Conservation (phyloP, 2,113 vertebrate species). For the Aix galericulata region DNA sequence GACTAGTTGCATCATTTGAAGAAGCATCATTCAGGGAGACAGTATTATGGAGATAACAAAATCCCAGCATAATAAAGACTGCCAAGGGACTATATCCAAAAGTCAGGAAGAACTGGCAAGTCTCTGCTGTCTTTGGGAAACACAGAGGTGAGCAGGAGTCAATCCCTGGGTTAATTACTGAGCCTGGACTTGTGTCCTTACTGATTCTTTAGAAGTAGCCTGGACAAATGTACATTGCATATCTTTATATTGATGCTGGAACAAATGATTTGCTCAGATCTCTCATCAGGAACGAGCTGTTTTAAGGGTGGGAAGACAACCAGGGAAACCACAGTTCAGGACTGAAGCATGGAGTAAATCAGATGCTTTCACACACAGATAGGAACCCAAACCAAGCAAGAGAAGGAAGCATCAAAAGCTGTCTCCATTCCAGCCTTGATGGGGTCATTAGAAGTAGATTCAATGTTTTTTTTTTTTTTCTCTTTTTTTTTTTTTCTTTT, state of each 20-base stretch:
- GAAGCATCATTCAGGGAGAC: background rate
- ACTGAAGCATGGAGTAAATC: background rate
- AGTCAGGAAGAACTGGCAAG: background rate
- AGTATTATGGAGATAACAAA: background rate
- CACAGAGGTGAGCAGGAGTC: background rate
- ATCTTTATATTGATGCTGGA: background rate
- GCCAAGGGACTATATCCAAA: background rate
- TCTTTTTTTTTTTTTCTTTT: background rate
- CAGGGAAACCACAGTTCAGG: background rate
- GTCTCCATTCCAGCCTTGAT: background rate
- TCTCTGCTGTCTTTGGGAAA: background rate
- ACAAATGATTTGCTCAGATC: background rate
- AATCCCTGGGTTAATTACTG: background rate
- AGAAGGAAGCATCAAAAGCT: background rate
- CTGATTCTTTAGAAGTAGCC: background rate
- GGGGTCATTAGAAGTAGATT: background rate
- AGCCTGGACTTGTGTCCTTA: background rate
- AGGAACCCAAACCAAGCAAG: background rate
- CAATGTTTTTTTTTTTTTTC: fast-evolving
- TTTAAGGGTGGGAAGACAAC: background rate
- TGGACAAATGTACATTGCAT: background rate
- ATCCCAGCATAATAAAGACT: background rate
- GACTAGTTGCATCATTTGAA: background rate
- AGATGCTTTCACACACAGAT: background rate
- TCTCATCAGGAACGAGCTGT: background rate